These are phyloP conservation scores for Himalopsyche phryganea DNA, from an alignment of 1,140 invertebrate genomes.

Conservation along the genomic window DNA sequence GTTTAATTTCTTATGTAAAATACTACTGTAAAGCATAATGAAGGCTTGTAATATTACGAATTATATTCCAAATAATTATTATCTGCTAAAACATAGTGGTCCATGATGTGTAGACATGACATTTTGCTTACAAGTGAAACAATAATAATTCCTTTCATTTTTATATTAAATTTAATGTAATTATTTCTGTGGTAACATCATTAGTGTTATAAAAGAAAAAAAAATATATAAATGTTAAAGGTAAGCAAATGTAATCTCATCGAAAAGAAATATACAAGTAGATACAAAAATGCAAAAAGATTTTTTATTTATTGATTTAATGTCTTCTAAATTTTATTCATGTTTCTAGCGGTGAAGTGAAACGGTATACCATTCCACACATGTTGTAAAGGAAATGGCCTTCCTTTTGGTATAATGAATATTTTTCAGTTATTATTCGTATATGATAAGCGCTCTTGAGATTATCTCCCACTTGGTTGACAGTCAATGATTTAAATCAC, in stretches of 20 bases:
- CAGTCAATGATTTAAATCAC: too few species aligned
- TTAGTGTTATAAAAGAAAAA: slow-evolving; percentile 10
- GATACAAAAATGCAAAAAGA: slow-evolving; percentile 4
- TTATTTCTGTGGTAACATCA: slow-evolving; percentile 10
- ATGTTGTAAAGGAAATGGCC: too few species aligned
- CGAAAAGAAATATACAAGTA: slow-evolving; percentile 25
- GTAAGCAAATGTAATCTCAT: slow-evolving; percentile 31
- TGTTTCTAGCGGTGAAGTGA: too few species aligned
- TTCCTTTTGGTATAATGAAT: too few species aligned
- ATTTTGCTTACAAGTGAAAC: neutral
- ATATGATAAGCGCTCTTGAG: too few species aligned
- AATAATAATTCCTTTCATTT: neutral
- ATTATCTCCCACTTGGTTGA: too few species aligned
- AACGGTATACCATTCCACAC: too few species aligned
- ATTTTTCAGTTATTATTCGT: too few species aligned
- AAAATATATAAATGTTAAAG: slow-evolving; percentile 24
- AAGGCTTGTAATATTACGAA: neutral
- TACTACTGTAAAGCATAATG: neutral
- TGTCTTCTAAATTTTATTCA: too few species aligned
- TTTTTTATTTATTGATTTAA: slow-evolving; percentile 10
- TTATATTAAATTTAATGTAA: neutral
- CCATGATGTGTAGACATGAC: neutral
- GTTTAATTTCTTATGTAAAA: neutral
- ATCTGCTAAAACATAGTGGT: neutral
- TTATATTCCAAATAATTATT: slow-evolving; percentile 2